Percentiles rank a stretch among this genome's conserved stretches.
These are phyloP conservation scores for Euplagia quadripunctaria DNA, from an alignment of 2,888 invertebrate species.

Conservation along the genomic window DNA sequence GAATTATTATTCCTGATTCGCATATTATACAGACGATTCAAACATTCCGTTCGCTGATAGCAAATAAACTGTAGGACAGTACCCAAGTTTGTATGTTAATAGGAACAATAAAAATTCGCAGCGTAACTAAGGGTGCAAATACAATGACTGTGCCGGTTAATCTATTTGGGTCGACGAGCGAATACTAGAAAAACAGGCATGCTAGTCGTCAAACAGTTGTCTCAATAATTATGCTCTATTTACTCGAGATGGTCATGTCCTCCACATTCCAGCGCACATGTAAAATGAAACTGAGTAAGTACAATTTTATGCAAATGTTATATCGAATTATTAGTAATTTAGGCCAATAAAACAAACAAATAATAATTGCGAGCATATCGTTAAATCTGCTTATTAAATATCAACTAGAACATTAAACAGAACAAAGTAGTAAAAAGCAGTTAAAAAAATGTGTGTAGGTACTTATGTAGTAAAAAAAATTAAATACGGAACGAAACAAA, in stretches of 20 bases:
- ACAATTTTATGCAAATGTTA: constrained; percentile 11
- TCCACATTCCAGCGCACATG: constrained; percentile 38
- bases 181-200: constrained; percentile 18
- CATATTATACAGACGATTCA: background rate
- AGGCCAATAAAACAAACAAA: constrained; percentile 1
- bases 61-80: background rate
- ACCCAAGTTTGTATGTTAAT: constrained; percentile 5
- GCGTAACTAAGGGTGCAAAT: constrained; percentile 22
- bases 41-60: background rate
- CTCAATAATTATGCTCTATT: constrained; percentile 23
- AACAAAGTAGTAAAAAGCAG: background rate
- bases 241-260: constrained; percentile 32
- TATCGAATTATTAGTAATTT: constrained; percentile 6
- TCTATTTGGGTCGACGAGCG: constrained; percentile 26
- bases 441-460: background rate
- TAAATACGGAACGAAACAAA: no score
- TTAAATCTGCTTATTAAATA: background rate
- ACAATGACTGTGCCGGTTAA: constrained; percentile 19
- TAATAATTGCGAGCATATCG: background rate
- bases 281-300: constrained; percentile 24
- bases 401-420: background rate
- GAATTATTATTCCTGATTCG: background rate
- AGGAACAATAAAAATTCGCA: constrained; percentile 15
- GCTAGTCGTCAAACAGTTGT: constrained; percentile 22
- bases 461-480: background rate